Evolutionary conservation across 2,888 invertebrate species (phyloP).

Genomic region (Amphipyra berbera): DNA sequence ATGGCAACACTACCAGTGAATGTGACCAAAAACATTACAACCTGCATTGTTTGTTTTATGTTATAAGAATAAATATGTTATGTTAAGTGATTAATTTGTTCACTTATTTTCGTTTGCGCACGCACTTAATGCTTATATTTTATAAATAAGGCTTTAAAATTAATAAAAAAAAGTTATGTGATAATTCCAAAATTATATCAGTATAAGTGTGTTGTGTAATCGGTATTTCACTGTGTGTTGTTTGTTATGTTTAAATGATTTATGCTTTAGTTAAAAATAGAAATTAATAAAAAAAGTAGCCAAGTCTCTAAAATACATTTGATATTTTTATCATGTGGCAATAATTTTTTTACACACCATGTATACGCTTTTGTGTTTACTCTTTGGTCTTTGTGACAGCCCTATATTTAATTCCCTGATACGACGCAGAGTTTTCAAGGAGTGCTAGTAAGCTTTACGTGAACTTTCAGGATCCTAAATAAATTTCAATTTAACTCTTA

Average conservation of each 20-base stretch:
- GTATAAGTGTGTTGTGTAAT: conserved; percentile 64
- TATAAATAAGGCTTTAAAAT: conserved; percentile 61
- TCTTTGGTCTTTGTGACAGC: too few relatives aligned
- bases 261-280: conserved; percentile 44
- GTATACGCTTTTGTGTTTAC: too few relatives aligned
- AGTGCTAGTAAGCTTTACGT: too few relatives aligned
- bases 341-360: too few relatives aligned
- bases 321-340: background rate
- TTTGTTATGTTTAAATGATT: conserved; percentile 66
- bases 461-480: too few relatives aligned
- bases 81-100: conserved; percentile 51
- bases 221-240: conserved; percentile 62
- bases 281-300: conserved; percentile 29
- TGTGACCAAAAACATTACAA: conserved; percentile 58
- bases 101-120: conserved; percentile 59
- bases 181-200: conserved; percentile 74
- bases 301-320: conserved; percentile 13
- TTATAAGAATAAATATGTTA: conserved; percentile 26
- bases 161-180: conserved; percentile 68
- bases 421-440: too few relatives aligned
- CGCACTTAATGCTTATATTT: conserved; percentile 54
- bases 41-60: conserved; percentile 38
- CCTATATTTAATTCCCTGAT: too few relatives aligned
- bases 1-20: conserved; percentile 58
- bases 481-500: background rate